Evolutionary conservation across 2,888 invertebrate species (phyloP).

Genomic region (Auanema sp.): DNA sequence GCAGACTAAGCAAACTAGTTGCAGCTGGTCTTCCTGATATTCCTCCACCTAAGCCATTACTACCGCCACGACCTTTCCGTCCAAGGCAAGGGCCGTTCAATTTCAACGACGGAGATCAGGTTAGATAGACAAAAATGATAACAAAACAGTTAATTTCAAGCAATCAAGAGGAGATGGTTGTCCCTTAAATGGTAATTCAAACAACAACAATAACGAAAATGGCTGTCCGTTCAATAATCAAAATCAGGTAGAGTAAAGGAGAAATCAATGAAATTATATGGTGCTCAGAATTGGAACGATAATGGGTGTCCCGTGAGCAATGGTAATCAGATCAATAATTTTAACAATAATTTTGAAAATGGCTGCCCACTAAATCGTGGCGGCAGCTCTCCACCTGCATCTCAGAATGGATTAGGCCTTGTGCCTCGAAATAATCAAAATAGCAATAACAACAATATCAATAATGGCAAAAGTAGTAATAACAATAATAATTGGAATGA

Average conservation of each 20-base stretch:
- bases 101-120: slow-evolving; percentile 38
- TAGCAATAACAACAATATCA: slow-evolving; percentile 17
- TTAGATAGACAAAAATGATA: slow-evolving; percentile 9
- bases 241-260: background rate
- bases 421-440: background rate
- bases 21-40: slow-evolving; percentile 36
- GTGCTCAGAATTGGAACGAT: slow-evolving; percentile 3
- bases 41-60: slow-evolving; percentile 43
- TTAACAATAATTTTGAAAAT: background rate
- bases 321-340: background rate
- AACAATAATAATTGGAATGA: slow-evolving; percentile 13
- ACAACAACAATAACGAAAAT: slow-evolving; percentile 6
- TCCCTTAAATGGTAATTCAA: background rate
- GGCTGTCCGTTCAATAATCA: slow-evolving; percentile 4
- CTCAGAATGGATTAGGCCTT: background rate
- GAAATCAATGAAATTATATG: too few species aligned
- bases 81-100: slow-evolving; percentile 29
- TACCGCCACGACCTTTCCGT: slow-evolving; percentile 36
- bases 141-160: background rate
- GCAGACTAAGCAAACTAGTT: background rate
- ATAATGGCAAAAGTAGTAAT: background rate
- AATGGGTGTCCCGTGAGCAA: slow-evolving; percentile 9
- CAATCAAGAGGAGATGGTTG: background rate
- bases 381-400: background rate
- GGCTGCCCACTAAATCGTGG: background rate